Evolutionary conservation across 2,797 vertebrate genomes (phyloP).

Genomic region (Toxotes lorentzi): DNA sequence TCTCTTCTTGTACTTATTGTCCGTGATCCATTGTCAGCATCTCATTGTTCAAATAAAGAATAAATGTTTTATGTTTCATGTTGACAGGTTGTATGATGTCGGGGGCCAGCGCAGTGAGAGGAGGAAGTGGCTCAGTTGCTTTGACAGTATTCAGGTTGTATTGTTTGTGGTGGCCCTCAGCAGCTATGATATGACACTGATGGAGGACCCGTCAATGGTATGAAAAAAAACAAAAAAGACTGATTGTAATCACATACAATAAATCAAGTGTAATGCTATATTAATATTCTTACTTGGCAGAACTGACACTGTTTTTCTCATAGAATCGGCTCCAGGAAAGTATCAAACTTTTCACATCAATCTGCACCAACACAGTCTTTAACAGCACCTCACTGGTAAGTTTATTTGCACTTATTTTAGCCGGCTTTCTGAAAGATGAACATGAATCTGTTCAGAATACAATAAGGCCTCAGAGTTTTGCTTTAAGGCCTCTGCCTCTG

Average conservation of each 20-base stretch:
- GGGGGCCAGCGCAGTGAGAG: conserved; percentile 78
- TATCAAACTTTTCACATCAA: conserved; percentile 75
- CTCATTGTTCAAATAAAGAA: neutral
- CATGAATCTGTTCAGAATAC: neutral
- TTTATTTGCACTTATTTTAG: neutral
- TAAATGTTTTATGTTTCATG: neutral
- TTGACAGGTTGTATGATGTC: conserved; percentile 83
- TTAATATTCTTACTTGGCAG: neutral
- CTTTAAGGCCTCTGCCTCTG: neutral
- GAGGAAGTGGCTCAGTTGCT: conserved; percentile 85
- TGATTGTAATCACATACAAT: neutral
- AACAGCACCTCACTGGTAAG: conserved; percentile 76
- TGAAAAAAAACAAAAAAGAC: neutral
- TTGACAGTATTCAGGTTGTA: conserved; percentile 81
- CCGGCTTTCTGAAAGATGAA: neutral
- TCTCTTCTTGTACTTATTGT: neutral
- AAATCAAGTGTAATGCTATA: neutral
- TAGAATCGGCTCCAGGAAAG: conserved; percentile 81
- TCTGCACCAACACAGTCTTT: conserved; percentile 75
- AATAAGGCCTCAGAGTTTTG: neutral
- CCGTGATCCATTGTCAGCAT: neutral
- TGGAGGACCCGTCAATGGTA: conserved; percentile 71
- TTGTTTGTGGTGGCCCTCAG: conserved; percentile 83
- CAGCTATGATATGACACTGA: conserved; percentile 77
- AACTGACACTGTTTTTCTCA: neutral